Conservation (phyloP, 37 sponge, comb jelly and placozoan species). For the Petrosia ficiformis region DNA sequence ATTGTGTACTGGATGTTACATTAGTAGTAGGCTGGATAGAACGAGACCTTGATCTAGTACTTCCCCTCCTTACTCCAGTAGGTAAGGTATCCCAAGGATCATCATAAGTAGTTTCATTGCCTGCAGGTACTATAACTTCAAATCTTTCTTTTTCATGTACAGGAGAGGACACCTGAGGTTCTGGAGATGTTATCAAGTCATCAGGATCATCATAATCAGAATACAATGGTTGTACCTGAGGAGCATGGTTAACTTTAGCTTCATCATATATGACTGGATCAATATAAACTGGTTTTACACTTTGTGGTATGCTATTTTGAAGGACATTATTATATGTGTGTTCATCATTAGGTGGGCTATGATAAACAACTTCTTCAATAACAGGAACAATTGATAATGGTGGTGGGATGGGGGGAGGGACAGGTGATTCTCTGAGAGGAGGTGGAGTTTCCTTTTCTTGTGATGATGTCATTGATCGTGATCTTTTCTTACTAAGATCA, state of each 20-base stretch:
- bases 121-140: background rate
- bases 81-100: background rate
- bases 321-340: background rate
- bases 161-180: too few relatives aligned
- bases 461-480: too few relatives aligned
- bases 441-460: too few relatives aligned
- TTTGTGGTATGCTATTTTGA: background rate
- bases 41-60: background rate
- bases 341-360: background rate
- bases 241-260: background rate
- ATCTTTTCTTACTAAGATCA: background rate
- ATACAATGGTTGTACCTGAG: background rate
- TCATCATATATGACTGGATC: background rate
- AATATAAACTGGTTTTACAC: background rate
- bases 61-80: background rate
- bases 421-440: background rate
- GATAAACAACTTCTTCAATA: background rate
- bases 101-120: background rate
- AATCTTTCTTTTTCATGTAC: background rate
- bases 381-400: background rate
- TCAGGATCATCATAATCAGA: background rate
- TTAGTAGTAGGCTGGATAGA: too few relatives aligned
- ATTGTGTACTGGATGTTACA: too few relatives aligned
- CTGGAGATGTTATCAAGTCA: background rate
- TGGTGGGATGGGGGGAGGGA: background rate